Evolutionary conservation across 1,140 invertebrate species (phyloP), one percentile per base, ranked within the genome.

Genomic region (Hylaeus anthracinus): DNA sequence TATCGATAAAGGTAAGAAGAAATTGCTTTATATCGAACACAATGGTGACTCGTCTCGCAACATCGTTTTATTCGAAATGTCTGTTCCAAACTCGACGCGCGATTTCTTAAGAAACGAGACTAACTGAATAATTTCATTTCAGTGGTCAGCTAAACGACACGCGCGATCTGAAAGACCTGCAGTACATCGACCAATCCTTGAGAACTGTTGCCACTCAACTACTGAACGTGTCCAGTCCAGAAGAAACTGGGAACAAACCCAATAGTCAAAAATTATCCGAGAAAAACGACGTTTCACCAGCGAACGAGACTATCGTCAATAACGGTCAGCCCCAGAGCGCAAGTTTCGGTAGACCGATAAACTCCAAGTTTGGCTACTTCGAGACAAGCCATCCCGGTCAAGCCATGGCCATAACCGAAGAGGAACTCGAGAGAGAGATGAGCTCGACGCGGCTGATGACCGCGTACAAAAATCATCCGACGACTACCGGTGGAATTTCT

Each of bases 401-500:
- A 60, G 93, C 92, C 5, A 94, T 94, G 92, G 92, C 92, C 5
- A 82, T 94, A 48, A 93, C 93, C 1, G 92, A 94, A 48, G 93
- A 94, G 69, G 93, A 93, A 48, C 87, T 94, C 0, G 92, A 93
- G 51, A 87, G 82, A 60, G 92, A 94, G 82, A 76, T 93, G 41
- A 86, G 87, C 15, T 78, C 90, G 1, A 89, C 88, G 0, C 88
- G 89, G 43, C 26, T 85, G 6, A 86, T 89, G 9, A 84, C 84
- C 0, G 82, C 82, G 0, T 84, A 94, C 3, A 93, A 94, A 77
- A 90, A 90, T 88, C 93, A 95, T 3, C 94, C 95, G 12, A 96
- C 95, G 0, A 94, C 95, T 1, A 94, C 95, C 58, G 95, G 95
- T 86, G 95, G 96, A 6, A 94, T 97, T 75, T 96, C 96, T 2